Evolutionary conservation across 2,797 vertebrate species (phyloP).

Genomic region (Dendrocincla tyrannina): DNA sequence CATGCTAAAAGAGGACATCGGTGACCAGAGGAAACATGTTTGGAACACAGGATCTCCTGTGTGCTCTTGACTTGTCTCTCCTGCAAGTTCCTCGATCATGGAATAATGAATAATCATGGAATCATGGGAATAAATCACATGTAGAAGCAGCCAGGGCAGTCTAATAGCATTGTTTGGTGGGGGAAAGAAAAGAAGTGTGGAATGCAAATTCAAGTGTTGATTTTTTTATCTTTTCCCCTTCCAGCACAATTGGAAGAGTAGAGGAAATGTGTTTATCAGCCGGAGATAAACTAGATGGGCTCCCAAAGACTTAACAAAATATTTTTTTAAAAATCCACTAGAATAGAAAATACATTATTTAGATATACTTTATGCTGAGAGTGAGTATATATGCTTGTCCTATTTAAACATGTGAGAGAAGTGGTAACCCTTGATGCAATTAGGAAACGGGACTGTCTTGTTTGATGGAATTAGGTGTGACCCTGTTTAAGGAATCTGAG

Average conservation of each 20-base stretch:
- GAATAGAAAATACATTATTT: slow-evolving; percentile 83
- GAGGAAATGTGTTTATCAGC: slow-evolving; percentile 74
- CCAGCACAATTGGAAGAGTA: slow-evolving; percentile 68
- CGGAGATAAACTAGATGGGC: slow-evolving; percentile 76
- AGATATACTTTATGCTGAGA: slow-evolving; percentile 82
- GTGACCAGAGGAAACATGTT: slow-evolving; percentile 50
- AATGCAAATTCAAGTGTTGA: slow-evolving; percentile 64
- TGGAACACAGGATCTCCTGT: slow-evolving; percentile 60
- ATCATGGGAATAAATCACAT: slow-evolving; percentile 21
- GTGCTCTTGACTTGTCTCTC: slow-evolving; percentile 71
- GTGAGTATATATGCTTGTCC: slow-evolving; percentile 80
- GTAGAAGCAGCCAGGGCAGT: slow-evolving; percentile 50
- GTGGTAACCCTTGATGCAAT: slow-evolving; percentile 74
- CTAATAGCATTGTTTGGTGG: slow-evolving; percentile 58
- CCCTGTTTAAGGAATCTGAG: slow-evolving; percentile 54
- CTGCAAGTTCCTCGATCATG: slow-evolving; percentile 44
- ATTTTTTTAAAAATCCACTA: slow-evolving; percentile 82
- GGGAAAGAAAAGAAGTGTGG: slow-evolving; percentile 66
- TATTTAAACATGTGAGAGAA: slow-evolving; percentile 80
- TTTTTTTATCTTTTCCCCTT: slow-evolving; percentile 72
- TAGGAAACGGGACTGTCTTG: slow-evolving; percentile 70
- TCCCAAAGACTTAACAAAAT: slow-evolving; percentile 83
- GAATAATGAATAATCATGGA: no score
- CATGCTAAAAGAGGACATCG: slow-evolving; percentile 39
- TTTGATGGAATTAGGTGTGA: slow-evolving; percentile 53